phyloP scores from a whole-genome alignment of 2,888 invertebrate species.

The Drosophila colorata region DNA sequence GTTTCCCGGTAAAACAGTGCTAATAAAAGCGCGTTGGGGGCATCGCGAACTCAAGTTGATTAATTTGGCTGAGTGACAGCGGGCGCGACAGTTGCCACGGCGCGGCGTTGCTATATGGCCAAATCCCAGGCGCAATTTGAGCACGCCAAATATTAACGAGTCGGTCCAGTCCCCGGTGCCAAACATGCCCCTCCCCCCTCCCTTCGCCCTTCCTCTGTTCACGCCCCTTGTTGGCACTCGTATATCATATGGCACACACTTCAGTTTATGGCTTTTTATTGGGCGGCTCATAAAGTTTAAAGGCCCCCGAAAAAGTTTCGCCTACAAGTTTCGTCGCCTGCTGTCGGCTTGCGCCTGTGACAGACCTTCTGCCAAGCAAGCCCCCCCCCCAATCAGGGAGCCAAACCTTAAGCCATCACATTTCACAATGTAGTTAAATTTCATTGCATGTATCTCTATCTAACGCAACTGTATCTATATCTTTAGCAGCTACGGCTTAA shows the following conservation, averaged over 20 bases:
- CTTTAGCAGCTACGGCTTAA: background rate
- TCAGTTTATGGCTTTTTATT: constrained; percentile 61
- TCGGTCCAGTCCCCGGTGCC: constrained; percentile 26
- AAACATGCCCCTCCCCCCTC: background rate
- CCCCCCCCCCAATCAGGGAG: constrained; percentile 1
- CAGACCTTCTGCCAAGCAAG: background rate
- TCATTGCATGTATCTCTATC: constrained; percentile 29
- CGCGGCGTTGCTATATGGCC: constrained; percentile 15
- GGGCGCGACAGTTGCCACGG: constrained; percentile 42
- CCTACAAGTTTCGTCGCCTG: constrained; percentile 46
- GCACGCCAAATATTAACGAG: constrained; percentile 53
- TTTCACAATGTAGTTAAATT: constrained; percentile 40
- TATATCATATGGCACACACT: constrained; percentile 52
- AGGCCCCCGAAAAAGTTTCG: constrained; percentile 40
- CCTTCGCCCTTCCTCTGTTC: background rate
- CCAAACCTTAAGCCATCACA: constrained; percentile 2
- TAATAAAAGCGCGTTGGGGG: constrained; percentile 30
- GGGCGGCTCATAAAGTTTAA: constrained; percentile 57
- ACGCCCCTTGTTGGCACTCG: background rate
- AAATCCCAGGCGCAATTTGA: constrained; percentile 62
- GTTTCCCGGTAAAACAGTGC: constrained; percentile 3
- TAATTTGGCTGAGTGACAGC: constrained; percentile 68
- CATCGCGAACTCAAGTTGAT: constrained; percentile 58
- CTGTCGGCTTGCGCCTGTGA: constrained; percentile 45
- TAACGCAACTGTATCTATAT: constrained; percentile 13